Percentiles rank a stretch among this genome's conserved stretches.
These are phyloP conservation scores for Drosophila peninsularis DNA, from an alignment of 2,888 invertebrate species.

Conservation along the genomic window DNA sequence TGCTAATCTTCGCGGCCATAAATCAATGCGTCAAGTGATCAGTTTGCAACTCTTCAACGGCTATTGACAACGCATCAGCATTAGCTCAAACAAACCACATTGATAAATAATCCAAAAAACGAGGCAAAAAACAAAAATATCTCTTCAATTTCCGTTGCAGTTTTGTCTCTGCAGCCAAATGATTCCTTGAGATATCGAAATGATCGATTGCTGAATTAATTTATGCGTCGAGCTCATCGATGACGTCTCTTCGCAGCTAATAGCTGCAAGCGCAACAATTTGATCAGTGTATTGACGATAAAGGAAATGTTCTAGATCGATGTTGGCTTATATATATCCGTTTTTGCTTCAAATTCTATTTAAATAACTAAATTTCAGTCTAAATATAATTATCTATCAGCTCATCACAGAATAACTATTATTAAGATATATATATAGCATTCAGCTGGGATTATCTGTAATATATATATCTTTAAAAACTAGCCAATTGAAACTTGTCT, in stretches of 20 bases:
- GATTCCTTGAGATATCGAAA: constrained; percentile 34
- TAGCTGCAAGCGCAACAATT: neutral
- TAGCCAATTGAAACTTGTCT: neutral
- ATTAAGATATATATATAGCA: too few species aligned
- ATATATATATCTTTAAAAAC: neutral
- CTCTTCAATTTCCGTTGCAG: constrained; percentile 45
- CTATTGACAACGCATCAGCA: constrained; percentile 39
- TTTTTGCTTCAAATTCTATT: too few species aligned
- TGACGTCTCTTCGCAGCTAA: neutral
- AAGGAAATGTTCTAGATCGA: neutral
- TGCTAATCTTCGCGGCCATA: constrained; percentile 40
- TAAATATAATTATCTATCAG: too few species aligned
- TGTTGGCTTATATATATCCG: too few species aligned
- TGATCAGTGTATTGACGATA: neutral
- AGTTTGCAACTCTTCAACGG: constrained; percentile 51
- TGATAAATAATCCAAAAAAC: constrained; percentile 1
- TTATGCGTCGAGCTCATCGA: constrained; percentile 7
- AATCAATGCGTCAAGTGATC: constrained; percentile 64
- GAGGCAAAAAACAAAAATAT: too few species aligned
- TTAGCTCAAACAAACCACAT: constrained; percentile 15
- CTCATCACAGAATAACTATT: too few species aligned
- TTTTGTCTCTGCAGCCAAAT: constrained; percentile 39
- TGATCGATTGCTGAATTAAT: constrained; percentile 44
- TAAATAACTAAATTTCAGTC: too few species aligned
- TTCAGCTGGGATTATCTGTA: neutral